Percentiles rank a stretch among this genome's conserved stretches.
These are phyloP conservation scores for Tachysurus fulvidraco DNA, from an alignment of 2,113 vertebrate genomes.

Conservation along the genomic window DNA sequence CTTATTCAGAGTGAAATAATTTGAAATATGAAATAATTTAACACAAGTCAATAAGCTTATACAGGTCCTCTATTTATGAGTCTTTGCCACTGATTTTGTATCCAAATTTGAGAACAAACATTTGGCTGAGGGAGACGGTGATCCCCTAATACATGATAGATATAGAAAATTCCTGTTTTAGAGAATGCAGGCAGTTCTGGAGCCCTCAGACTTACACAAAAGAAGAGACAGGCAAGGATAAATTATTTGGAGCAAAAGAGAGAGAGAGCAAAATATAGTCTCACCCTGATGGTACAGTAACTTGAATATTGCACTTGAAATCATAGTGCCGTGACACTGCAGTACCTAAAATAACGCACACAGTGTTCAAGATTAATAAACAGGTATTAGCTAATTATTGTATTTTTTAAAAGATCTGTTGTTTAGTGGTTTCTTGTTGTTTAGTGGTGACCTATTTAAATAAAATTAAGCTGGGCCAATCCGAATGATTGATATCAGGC, in stretches of 20 bases:
- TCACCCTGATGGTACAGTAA: conserved; percentile 90
- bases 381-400: neutral
- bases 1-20: no score
- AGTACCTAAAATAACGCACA: no score
- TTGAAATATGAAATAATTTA: neutral
- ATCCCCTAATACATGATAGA: conserved; percentile 90
- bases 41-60: neutral
- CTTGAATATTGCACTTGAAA: conserved; percentile 76
- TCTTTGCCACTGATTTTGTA: conserved; percentile 91
- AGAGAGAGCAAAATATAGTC: conserved; percentile 44
- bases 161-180: conserved; percentile 82
- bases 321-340: conserved; percentile 75
- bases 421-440: no score
- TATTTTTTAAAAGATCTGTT: no score
- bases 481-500: neutral
- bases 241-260: neutral
- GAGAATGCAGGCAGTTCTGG: conserved; percentile 69
- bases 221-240: neutral
- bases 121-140: conserved; percentile 90
- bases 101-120: conserved; percentile 90
- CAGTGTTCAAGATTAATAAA: no score
- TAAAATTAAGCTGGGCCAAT: neutral
- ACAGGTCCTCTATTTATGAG: neutral
- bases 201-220: no score
- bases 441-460: neutral